Conservation (phyloP, 64 coral and sea anemone species). For the Montipora foliosa region DNA sequence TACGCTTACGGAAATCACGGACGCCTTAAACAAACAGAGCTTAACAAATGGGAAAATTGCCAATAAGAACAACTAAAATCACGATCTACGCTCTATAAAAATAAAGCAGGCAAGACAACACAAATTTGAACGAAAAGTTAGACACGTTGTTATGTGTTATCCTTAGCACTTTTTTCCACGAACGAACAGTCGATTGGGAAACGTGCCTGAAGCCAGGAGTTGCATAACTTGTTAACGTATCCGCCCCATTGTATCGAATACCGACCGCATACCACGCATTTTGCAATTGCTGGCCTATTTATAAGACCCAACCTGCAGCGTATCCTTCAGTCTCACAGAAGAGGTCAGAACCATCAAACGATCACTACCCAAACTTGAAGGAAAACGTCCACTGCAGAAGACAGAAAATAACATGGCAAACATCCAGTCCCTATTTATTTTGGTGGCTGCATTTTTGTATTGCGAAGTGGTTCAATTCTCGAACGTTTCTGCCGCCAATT, state of each 20-base stretch:
- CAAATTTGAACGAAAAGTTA: too few relatives aligned
- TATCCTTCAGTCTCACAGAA: neutral
- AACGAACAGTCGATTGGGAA: neutral
- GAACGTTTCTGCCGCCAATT: too few relatives aligned
- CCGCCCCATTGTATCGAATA: neutral
- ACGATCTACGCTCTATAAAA: too few relatives aligned
- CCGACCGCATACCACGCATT: slow-evolving; percentile 1
- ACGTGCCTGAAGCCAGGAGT: neutral
- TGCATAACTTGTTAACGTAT: neutral
- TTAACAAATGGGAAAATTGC: neutral
- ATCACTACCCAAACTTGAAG: neutral
- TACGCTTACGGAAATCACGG: slow-evolving; percentile 1
- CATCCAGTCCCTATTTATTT: neutral
- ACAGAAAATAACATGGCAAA: neutral
- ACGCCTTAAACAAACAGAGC: neutral
- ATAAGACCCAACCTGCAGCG: neutral
- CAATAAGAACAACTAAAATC: too few relatives aligned
- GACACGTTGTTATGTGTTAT: too few relatives aligned
- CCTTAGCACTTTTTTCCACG: too few relatives aligned
- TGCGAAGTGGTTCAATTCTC: neutral
- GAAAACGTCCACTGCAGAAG: neutral
- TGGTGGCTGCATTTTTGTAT: neutral
- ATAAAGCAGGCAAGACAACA: too few relatives aligned
- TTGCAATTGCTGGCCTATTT: neutral
- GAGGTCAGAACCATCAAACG: neutral